Evolutionary conservation across 2,888 invertebrate genomes (phyloP), one percentile per base, ranked within the genome.

Genomic region (Beris morrisii): DNA sequence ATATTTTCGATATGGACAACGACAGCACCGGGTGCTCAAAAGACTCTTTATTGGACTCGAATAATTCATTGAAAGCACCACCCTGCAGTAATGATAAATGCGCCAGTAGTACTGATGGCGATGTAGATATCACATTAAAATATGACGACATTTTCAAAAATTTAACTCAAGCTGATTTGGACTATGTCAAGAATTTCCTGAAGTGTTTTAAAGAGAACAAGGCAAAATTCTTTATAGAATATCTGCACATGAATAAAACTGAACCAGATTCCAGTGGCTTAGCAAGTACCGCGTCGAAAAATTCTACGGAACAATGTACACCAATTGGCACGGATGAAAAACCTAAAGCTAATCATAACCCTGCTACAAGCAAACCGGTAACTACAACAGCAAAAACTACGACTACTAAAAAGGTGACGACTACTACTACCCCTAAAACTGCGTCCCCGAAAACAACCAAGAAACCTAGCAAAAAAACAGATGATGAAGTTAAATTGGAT

Each of bases 151-250:
- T 67, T 12, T 32, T 63, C 2, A 55, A 63, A 63, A 67, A 67
- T 44, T 30, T 67, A 28, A 52, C 65, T 32, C 56, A 52, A 52
- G 28, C 50, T 31, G 65, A 65, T 30, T 31, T 65, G n/a, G 58
- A 57, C 13, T 65, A 57, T 38, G 50, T 65, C 3, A 65, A 65
- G 30, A 50, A 31, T 11, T 65, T 65, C 28, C 28, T 65, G 0
- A 65, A 65, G 28, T 65, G 65, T 30, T 65, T 48, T 28, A 65
- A 58, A 32, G 65, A 57, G 28, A 65, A 65, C 45, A 65, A 65
- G 22, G 15, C 28, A 12, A 58, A 65, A 30, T 65, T 65, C 13
- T 64, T 32, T n/a, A 30, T 54, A 4, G 53, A 64, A 11, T 64
- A 64, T 45, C 44, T 53, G 5, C 64, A 54, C 7, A 64, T 54